phyloP scores from a whole-genome alignment of 2,888 invertebrate genomes.

The Nemoura dubitans region DNA sequence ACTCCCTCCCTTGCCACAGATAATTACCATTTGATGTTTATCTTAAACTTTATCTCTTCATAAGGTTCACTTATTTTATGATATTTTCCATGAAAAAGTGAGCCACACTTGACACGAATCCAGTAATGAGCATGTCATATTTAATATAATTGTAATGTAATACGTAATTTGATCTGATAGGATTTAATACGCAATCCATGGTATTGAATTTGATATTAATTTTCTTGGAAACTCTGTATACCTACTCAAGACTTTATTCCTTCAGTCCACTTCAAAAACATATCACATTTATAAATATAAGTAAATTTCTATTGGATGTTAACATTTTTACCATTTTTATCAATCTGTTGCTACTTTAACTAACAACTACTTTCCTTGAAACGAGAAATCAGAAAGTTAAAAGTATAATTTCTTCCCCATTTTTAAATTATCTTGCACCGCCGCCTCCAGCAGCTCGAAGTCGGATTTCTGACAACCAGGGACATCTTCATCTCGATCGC shows the following conservation, averaged over 20 bases:
- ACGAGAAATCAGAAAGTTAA: background rate
- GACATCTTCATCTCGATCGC: conserved; percentile 37
- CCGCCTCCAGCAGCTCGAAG: background rate
- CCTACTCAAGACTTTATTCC: background rate
- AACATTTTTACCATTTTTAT: background rate
- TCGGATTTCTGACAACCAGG: conserved; percentile 19
- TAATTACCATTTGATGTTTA: background rate
- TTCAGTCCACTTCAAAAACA: background rate
- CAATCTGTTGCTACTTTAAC: background rate
- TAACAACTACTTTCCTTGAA: background rate
- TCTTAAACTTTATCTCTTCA: background rate
- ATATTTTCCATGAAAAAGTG: background rate
- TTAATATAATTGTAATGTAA: background rate
- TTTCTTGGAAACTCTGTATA: background rate
- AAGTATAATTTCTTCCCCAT: conserved; percentile 2
- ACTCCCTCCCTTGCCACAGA: background rate
- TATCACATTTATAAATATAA: background rate
- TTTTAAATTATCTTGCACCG: background rate
- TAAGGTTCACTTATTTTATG: background rate
- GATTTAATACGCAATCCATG: background rate
- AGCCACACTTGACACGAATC: background rate
- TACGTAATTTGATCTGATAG: background rate
- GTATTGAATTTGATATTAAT: background rate
- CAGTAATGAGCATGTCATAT: background rate
- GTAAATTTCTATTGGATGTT: background rate